Evolutionary conservation across 2,113 vertebrate species (phyloP).

Genomic region (Hystrix cristata): DNA sequence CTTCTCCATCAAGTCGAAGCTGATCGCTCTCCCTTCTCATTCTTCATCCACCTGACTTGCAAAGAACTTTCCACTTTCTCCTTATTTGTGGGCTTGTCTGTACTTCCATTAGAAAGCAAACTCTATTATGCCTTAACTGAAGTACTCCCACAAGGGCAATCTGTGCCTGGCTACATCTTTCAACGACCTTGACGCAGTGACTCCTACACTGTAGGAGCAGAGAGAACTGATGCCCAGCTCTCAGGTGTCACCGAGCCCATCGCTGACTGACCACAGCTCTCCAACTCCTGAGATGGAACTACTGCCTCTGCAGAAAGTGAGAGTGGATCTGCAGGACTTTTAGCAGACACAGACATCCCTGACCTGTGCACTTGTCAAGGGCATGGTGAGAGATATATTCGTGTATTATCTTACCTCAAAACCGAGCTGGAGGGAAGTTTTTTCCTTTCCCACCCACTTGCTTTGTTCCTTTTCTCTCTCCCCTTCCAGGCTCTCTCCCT

Average conservation of each 20-base stretch:
- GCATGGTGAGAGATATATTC: no score
- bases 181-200: not conserved
- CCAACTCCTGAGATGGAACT: not conserved
- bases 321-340: not conserved
- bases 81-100: not conserved
- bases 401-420: not conserved
- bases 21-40: not conserved
- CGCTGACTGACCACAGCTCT: not conserved
- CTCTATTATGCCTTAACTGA: not conserved
- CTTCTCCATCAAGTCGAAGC: not conserved
- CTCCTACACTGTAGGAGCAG: not conserved
- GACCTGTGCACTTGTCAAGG: not conserved
- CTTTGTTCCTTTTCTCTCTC: not conserved
- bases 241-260: not conserved
- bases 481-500: not conserved
- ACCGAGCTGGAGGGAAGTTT: no score
- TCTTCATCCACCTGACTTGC: conserved; percentile 56
- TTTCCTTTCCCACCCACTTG: not conserved
- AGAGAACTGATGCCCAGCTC: no score
- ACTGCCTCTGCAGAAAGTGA: not conserved
- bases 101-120: not conserved
- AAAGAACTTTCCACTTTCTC: not conserved
- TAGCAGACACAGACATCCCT: fast-evolving
- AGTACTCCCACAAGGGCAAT: not conserved
- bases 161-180: not conserved